Conservation (phyloP, 2,797 vertebrate species). For the Gymnopithys bicolor region DNA sequence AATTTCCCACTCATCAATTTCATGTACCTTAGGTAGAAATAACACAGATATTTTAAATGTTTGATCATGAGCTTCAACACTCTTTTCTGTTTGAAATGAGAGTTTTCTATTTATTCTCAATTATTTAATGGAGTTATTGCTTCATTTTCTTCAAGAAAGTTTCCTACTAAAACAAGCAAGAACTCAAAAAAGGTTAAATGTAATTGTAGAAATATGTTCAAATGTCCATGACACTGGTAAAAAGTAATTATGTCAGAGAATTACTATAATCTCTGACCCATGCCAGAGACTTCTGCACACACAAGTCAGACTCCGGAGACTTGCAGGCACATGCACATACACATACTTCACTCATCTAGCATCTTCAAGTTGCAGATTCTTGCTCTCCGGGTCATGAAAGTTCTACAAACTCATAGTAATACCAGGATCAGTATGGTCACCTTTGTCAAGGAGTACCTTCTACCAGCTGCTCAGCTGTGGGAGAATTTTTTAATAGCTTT, state of each 20-base stretch:
- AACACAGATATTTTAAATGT: slow-evolving; percentile 9
- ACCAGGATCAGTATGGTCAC: neutral
- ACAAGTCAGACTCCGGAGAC: neutral
- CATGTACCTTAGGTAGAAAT: neutral
- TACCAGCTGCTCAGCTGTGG: neutral
- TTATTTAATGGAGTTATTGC: neutral
- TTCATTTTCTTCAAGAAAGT: neutral
- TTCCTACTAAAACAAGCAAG: neutral
- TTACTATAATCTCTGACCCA: neutral
- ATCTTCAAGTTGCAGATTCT: neutral
- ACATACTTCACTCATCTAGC: neutral
- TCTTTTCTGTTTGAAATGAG: neutral
- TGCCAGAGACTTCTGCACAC: neutral
- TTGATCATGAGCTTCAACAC: neutral
- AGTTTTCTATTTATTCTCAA: neutral
- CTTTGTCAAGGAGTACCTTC: neutral
- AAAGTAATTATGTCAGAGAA: neutral
- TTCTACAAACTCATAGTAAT: neutral
- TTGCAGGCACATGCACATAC: neutral
- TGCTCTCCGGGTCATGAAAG: neutral
- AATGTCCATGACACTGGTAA: neutral
- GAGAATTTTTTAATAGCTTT: neutral
- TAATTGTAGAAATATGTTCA: neutral
- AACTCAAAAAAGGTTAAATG: neutral
- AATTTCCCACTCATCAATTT: slow-evolving; percentile 20